Evolutionary conservation across 2,888 invertebrate species (phyloP), one percentile per base, ranked within the genome.

Genomic region (Panopea generosa): DNA sequence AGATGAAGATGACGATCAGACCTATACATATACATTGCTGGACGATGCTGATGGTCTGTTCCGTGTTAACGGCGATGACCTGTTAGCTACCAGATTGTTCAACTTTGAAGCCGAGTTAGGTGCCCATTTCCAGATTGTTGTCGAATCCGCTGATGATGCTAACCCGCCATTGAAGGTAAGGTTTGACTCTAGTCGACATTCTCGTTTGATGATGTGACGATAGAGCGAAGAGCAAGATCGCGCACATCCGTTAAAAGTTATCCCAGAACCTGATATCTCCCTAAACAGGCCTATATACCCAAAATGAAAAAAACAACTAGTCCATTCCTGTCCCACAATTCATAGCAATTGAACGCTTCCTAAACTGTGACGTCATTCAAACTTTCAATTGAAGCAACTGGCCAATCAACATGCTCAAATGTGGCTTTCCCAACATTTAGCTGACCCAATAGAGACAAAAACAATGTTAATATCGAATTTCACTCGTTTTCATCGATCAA

Each of bases 1-100:
- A 26, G 87, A 87, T 56, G 86, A 84, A 43, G 84, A 87, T 60
- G 56, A 29, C n/a, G 59, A 68, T 29, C 82, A 82, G 49, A 43
- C 29, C 9, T 80, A 84, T 52, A 77, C 69, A n/a, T 84, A 83
- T 61, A 77, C 49, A 22, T 55, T 87, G 18, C 24, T 85, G 18
- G 55, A 67, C 26, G 84, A 85, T 49, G 53, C 57, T 7, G 55
- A 52, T 20, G 83, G 84, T 6, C 22, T 86, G 40, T 87, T 87
- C 65, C 40, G 59, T 16, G 57, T 85, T 3, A 24, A 63, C 9
- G 74, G 70, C 14, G 67, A 76, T 11, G 53, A 68, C 9, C 63
- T 87, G 27, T 45, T 59, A 1, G 77, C 84, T 0, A 61, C 71
- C 2, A 59, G 63, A 29, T 73, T 27, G 16, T 77, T 87, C 56